Evolutionary conservation across 2,888 invertebrate genomes (phyloP), one percentile per base, ranked within the genome.

Genomic region (Pandemis corylana): DNA sequence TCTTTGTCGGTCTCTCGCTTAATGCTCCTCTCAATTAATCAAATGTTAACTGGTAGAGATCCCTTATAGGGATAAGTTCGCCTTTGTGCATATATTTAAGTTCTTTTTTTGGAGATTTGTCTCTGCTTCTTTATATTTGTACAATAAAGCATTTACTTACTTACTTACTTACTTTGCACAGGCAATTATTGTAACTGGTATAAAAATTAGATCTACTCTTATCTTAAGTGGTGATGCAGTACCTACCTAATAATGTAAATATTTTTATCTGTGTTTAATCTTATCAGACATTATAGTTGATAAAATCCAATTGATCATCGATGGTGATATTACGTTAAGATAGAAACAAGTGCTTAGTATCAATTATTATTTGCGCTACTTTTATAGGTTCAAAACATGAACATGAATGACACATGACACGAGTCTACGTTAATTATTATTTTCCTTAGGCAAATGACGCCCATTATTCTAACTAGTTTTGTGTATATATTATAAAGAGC

Each of bases 201-300:
- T 46, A 49, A 66, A 71, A 61, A 65, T 10, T 56, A 64, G 20
- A 20, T 66, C 44, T 64, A 44, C 7, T 56, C n/a, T 67, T 68
- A 72, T 68, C 68, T 36, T 46, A 63, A 62, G 62, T 42, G n/a
- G 10, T 51, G 20, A 44, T 61, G 49, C 10, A 42, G 44, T 59
- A 28, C 46, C n/a, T 59, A 28, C 46, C n/a, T 56, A 42, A 68
- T 68, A 62, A 42, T 68, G 44, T 53, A 42, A 4, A n/a, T 13
- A 59, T 20, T 56, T 53, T 53, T 71, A 66, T 66, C 46, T n/a
- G 10, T 49, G 13, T 72, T 63, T 44, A 61, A 72, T 72, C 68
- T 72, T 72, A 72, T 72, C 72, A 72, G 44, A 36, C 56, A 63
- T 72, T 72, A 56, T n/a, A 20, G 15, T 59, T 10, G 56, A 71